Percentiles rank a stretch among this genome's conserved stretches.
These are phyloP conservation scores for Mechanitis mazaeus DNA, from an alignment of 2,888 invertebrate species.

Conservation along the genomic window DNA sequence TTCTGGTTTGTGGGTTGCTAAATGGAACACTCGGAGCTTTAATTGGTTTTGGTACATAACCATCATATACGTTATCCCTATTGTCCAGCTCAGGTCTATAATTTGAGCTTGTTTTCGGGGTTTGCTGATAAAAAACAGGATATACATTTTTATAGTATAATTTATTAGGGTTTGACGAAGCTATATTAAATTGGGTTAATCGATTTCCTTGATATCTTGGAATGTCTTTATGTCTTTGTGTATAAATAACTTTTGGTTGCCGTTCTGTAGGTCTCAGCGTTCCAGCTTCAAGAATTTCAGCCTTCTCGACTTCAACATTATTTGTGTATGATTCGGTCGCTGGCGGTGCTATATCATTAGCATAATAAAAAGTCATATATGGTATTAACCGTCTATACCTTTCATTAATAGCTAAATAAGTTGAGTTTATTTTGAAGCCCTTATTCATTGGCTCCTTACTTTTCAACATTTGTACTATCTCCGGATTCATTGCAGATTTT, in stretches of 20 bases:
- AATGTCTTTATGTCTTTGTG: conserved; percentile 51
- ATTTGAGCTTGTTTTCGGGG: conserved; percentile 43
- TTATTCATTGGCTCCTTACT: conserved; percentile 19
- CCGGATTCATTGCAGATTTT: conserved; percentile 49
- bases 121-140: conserved; percentile 43
- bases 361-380: conserved; percentile 88
- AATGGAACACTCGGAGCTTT: conserved; percentile 45
- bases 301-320: conserved; percentile 63
- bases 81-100: conserved; percentile 45
- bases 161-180: conserved; percentile 66
- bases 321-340: conserved; percentile 50
- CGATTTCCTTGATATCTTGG: conserved; percentile 70
- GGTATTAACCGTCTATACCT: conserved; percentile 87
- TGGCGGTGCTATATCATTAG: conserved; percentile 73
- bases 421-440: conserved; percentile 38
- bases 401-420: conserved; percentile 76
- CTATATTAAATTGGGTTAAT: conserved; percentile 66
- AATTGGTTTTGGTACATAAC: conserved; percentile 45
- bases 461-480: conserved; percentile 30
- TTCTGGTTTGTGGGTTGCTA: conserved; percentile 40
- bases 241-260: conserved; percentile 55
- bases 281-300: conserved; percentile 56
- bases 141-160: conserved; percentile 56
- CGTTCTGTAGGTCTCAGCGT: conserved; percentile 43
- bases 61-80: conserved; percentile 44